phyloP scores from a whole-genome alignment of 2,113 vertebrate species.

The Scomber colias region DNA sequence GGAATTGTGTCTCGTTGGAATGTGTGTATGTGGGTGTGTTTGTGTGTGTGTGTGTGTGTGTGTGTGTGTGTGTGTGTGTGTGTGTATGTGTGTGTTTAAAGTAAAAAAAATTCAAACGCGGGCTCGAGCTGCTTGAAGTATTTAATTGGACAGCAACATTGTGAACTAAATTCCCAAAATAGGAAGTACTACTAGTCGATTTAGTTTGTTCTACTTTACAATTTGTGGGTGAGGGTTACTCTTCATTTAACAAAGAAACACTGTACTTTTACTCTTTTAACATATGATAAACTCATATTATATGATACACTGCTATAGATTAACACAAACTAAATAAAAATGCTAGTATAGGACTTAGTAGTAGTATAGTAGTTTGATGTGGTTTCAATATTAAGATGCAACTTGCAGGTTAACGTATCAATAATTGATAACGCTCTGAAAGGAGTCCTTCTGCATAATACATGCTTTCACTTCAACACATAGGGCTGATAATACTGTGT shows the following conservation, averaged over 20 bases:
- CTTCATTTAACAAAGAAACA: neutral
- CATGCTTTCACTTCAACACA: no score
- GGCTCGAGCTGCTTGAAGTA: neutral
- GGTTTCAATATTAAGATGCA: no score
- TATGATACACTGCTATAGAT: neutral
- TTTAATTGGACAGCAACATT: neutral
- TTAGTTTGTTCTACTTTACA: no score
- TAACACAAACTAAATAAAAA: neutral
- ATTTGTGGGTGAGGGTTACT: neutral
- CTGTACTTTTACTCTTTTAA: neutral
- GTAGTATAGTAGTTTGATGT: no score
- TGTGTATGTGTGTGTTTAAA: constrained; percentile 21
- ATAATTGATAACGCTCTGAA: neutral
- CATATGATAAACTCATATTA: no score
- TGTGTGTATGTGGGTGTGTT: constrained; percentile 5
- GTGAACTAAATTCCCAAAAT: neutral
- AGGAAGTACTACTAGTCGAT: neutral
- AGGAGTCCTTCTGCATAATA: neutral
- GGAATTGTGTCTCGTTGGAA: constrained; percentile 39
- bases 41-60: constrained; percentile 6
- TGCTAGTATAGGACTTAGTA: no score
- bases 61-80: neutral
- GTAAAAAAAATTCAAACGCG: constrained; percentile 9
- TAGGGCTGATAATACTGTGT: no score
- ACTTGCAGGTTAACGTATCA: neutral